These are phyloP conservation scores for Eurytoma adleriae DNA, from an alignment of 2,888 invertebrate genomes.

Conservation along the genomic window DNA sequence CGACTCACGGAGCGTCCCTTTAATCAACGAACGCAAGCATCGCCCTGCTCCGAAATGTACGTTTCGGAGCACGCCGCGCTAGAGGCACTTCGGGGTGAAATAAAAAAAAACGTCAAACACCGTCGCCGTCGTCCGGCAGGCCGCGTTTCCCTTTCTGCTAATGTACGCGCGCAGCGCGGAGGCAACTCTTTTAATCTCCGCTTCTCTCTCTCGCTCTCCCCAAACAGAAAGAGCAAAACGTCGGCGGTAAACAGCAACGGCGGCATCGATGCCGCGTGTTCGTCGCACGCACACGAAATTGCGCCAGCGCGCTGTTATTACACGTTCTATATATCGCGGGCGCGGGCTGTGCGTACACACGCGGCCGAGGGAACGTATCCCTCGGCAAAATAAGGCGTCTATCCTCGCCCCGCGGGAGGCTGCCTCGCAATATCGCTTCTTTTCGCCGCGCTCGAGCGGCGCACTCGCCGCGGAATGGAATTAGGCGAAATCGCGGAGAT, in stretches of 20 bases:
- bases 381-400: constrained; percentile 50
- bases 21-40: no score
- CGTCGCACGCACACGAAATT: constrained; percentile 48
- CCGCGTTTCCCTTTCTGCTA: no score
- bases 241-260: constrained; percentile 37
- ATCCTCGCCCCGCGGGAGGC: neutral
- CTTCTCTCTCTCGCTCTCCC: neutral
- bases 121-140: no score
- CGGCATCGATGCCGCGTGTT: constrained; percentile 37
- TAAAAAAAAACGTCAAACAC: no score
- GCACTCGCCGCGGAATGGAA: neutral
- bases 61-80: no score
- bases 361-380: constrained; percentile 21
- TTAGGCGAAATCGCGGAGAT: neutral
- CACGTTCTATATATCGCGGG: constrained; percentile 34
- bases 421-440: neutral
- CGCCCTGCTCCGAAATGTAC: no score
- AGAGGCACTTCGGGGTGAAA: no score
- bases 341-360: constrained; percentile 12
- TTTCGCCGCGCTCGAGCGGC: neutral
- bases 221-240: constrained; percentile 33
- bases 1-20: no score
- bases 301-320: constrained; percentile 47
- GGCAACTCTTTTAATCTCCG: constrained; percentile 34
- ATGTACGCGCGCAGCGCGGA: neutral